phyloP scores from a whole-genome alignment of 2,797 vertebrate genomes.

The Bovichtus variegatus region DNA sequence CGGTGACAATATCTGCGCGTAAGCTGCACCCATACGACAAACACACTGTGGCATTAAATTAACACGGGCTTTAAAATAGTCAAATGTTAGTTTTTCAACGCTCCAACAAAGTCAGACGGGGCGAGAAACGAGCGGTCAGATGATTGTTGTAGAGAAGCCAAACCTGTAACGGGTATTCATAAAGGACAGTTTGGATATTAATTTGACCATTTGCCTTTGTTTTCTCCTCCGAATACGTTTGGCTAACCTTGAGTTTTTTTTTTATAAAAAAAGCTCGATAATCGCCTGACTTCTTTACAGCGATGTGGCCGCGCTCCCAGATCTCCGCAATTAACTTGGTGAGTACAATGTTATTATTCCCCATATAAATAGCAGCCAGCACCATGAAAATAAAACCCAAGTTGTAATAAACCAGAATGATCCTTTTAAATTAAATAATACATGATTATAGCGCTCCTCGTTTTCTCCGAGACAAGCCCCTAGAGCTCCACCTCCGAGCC shows the following conservation, averaged over 20 bases:
- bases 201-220: background rate
- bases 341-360: constrained; percentile 32
- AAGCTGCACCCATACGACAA: constrained; percentile 36
- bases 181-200: background rate
- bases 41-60: constrained; percentile 29
- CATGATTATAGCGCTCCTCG: constrained; percentile 1
- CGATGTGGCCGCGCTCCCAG: background rate
- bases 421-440: constrained; percentile 41
- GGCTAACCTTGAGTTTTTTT: background rate
- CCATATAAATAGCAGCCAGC: constrained; percentile 9
- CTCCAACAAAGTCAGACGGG: background rate
- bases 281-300: background rate
- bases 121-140: background rate
- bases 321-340: constrained; percentile 25
- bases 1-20: constrained; percentile 21
- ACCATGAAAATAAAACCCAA: constrained; percentile 6
- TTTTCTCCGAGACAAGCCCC: constrained; percentile 36
- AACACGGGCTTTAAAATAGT: constrained; percentile 30
- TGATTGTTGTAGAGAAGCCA: background rate
- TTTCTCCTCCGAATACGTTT: background rate
- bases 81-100: background rate
- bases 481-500: constrained; percentile 32
- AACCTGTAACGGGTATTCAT: background rate
- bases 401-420: constrained; percentile 26
- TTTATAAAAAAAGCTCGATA: no score